Evolutionary conservation across 1,140 invertebrate species (phyloP), one percentile per base, ranked within the genome.

Genomic region (Halyomorpha halys): DNA sequence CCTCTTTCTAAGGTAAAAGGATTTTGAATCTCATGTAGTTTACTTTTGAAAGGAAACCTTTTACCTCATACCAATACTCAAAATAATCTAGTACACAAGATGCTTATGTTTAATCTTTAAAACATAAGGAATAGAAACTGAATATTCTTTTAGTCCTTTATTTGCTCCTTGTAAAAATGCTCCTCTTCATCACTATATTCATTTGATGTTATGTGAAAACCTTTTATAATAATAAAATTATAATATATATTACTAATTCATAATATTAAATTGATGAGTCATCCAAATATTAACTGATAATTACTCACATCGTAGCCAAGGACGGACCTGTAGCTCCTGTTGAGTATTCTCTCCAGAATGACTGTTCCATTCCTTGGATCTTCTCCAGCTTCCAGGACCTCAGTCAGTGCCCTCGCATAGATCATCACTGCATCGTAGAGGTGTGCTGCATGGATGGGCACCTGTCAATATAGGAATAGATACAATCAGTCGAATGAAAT

Each of bases 351-450:
- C 23, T 82, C 78, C 70, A 91, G 80, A 30, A 92, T 80, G 1
- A 80, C 79, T 1, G 81, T 82, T 11, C 89, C 89, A 72, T 91
- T 84, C 44, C 83, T 81, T 0, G 86, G 82, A 68, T 88, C 81
- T 21, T 83, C 80, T 14, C 83, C 80, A 16, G 80, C 78, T 11
- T 77, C 68, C 54, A 94, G 76, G 2, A 86, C 76, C 65, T 89
- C 83, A 0, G 87, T 84, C 5, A 91, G 77, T 0, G 90, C 91
- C 49, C 82, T 75, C 0, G 90, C 90, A 76, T 93, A 94, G 61
- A 94, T 81, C 75, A 86, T 83, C 0, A 95, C 89, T 0, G 89
- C 90, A 71, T 94, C 91, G 71, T 91, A 94, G 5, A 93, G 76
- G 74, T 94, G 86, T 3, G 90, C 84, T 0, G 90, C 91, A 75